Base-by-base conservation (phyloP, 2,113 vertebrate genomes). In the Irena cyanogastra region DNA sequence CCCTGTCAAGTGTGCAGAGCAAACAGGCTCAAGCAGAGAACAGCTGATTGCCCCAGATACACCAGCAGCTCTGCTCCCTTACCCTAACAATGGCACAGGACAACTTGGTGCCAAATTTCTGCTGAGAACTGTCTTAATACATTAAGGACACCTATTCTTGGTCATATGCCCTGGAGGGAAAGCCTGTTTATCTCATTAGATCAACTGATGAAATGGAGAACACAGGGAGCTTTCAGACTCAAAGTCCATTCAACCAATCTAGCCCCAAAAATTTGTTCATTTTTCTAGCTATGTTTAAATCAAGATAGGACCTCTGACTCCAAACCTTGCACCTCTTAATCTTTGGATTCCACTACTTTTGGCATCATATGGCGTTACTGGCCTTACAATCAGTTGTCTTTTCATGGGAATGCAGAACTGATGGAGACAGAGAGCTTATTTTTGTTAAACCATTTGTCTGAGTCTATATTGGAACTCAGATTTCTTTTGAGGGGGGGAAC, bases 371-470 rank as follows among this genome's bases (percentile, higher is more conserved):
- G 65, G 14, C 16, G 19, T 31, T 33, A 63, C 6, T 1, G 33
- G 15, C 45, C 39, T 88, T 54, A 77, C 1, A 3, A 70, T 86
- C 42, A 39, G 35, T 45, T 3, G 1, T 11, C 21, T 88, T 86
- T 76, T 83, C 49, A 53, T 19, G 37, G 47, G 76, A 80, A 83
- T 77, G 89, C 60, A 90, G 66, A 92, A 69, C 39, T 37, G 35
- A 80, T 44, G 23, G 45, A 83, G 57, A 83, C 54, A 41, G 59
- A 41, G 59, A 64, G 72, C 49, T 74, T 95, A 74, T 86, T 96
- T 94, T 86, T 88, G 50, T 83, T 92, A 47, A 86, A 66, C 31
- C 65, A 77, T 92, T 92, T 93, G 54, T 80, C 75, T 90, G 50
- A 80, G 54, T 70, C 72, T 87, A 45, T 90, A 75, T 37, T 37